Conservation (phyloP, 2,113 vertebrate genomes). For the Leucosticte australis region DNA sequence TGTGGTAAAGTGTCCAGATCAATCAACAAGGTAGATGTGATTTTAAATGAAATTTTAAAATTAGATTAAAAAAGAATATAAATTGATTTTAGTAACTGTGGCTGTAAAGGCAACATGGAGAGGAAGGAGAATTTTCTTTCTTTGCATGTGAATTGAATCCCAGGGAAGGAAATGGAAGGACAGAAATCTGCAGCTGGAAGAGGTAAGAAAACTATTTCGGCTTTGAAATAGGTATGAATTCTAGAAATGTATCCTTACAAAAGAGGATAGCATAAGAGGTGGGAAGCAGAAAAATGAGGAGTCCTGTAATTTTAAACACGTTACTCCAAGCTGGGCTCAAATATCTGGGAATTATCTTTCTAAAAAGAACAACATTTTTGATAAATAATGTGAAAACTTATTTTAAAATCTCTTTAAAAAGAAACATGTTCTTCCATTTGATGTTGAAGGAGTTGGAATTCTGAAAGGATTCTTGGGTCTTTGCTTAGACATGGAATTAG, state of each 20-base stretch:
- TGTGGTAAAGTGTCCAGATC: not conserved
- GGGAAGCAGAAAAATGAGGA: not conserved
- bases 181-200: not conserved
- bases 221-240: not conserved
- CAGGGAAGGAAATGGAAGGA: not conserved
- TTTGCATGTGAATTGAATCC: slow-evolving; percentile 8
- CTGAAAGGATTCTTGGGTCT: not conserved
- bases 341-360: not conserved
- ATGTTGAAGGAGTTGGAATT: not conserved
- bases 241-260: not conserved
- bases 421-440: not conserved
- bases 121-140: not conserved
- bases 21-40: not conserved
- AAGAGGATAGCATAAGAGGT: not conserved
- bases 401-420: not conserved
- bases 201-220: not conserved
- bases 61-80: not conserved
- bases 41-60: not conserved
- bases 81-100: not conserved
- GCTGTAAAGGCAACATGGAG: not conserved
- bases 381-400: not conserved
- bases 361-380: not conserved
- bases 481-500: not conserved
- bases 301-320: not conserved
- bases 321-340: not conserved